Percentiles rank a stretch among this genome's conserved stretches.
phyloP scores from a whole-genome alignment of 2,888 invertebrate genomes.

The Hypolimnas misippus region DNA sequence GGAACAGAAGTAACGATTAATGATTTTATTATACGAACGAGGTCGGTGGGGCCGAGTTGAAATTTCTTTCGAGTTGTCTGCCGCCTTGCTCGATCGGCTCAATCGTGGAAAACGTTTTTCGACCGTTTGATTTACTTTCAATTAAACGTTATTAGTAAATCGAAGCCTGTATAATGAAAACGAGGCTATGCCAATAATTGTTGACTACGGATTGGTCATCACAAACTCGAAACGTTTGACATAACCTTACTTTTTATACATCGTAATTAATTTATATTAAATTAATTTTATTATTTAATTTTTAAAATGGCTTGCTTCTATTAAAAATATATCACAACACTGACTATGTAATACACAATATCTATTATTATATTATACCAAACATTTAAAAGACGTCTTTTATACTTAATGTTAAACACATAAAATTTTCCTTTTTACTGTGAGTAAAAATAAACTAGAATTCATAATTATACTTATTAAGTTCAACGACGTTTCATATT shows the following conservation, averaged over 20 bases:
- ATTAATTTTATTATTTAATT: background rate
- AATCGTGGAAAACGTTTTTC: conserved; percentile 53
- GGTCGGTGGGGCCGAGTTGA: conserved; percentile 76
- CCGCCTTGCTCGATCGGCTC: conserved; percentile 35
- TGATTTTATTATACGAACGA: conserved; percentile 84
- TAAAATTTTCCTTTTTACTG: too few relatives aligned
- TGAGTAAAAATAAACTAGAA: too few relatives aligned
- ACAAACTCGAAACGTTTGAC: background rate
- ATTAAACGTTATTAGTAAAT: conserved; percentile 63
- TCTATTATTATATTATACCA: too few relatives aligned
- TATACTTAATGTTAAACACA: too few relatives aligned
- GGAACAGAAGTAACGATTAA: conserved; percentile 85
- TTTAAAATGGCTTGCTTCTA: too few relatives aligned
- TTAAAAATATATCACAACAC: too few relatives aligned
- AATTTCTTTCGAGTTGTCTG: conserved; percentile 64
- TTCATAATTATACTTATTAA: too few relatives aligned
- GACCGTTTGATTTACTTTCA: conserved; percentile 62
- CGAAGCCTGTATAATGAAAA: conserved; percentile 46
- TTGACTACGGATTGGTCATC: conserved; percentile 9
- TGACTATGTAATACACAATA: too few relatives aligned
- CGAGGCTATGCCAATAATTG: conserved; percentile 14
- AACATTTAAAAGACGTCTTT: too few relatives aligned
- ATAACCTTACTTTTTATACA: background rate
- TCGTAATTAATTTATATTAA: background rate
- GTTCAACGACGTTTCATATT: background rate